These are phyloP conservation scores for Xestia rhomboidea DNA, from an alignment of 2,888 invertebrate genomes.

Conservation along the genomic window DNA sequence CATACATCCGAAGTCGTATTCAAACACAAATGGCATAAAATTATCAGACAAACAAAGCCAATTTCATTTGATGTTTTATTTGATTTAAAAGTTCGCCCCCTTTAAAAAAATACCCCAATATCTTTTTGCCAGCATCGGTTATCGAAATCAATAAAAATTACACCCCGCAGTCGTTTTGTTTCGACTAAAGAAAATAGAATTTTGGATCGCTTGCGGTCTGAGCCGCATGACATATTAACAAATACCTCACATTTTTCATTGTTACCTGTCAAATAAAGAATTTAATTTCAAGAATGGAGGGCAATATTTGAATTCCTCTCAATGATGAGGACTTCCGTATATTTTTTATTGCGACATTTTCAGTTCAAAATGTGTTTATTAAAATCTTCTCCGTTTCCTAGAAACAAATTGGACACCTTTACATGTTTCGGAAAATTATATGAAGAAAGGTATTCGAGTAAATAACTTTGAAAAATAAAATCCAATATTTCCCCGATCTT, in stretches of 20 bases:
- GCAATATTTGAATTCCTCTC: slow-evolving; percentile 3
- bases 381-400: background rate
- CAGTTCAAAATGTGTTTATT: slow-evolving; percentile 17
- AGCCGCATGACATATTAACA: background rate
- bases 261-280: background rate
- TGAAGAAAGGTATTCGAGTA: background rate
- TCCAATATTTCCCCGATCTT: background rate
- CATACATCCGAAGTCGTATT: background rate
- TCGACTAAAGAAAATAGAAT: background rate
- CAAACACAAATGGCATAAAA: background rate
- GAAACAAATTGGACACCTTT: background rate
- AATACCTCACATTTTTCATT: background rate
- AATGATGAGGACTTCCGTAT: background rate
- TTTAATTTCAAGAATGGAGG: background rate
- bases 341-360: slow-evolving; percentile 16
- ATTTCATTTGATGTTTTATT: background rate
- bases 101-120: background rate
- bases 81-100: background rate
- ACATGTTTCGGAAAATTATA: background rate
- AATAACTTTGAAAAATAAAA: background rate
- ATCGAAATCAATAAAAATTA: background rate
- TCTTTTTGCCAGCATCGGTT: background rate
- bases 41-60: background rate
- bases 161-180: background rate
- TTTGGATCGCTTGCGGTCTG: background rate